Conservation (phyloP, 2,888 invertebrate genomes). For the Eilema sororculum region DNA sequence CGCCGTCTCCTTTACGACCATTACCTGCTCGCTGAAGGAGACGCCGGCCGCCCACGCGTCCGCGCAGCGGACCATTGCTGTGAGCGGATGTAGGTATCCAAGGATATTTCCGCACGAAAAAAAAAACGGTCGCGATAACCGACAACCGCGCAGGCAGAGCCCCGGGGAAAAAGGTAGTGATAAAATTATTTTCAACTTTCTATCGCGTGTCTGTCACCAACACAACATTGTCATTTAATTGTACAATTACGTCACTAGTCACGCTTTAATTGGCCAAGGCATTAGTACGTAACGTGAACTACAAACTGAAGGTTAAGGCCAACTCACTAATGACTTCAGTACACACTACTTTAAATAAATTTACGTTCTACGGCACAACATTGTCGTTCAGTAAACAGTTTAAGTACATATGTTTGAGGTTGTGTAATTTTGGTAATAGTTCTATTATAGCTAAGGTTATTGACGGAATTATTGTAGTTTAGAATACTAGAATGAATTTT, state of each 20-base stretch:
- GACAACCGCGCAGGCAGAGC: too few species aligned
- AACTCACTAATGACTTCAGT: conserved; percentile 32
- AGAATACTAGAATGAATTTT: too few species aligned
- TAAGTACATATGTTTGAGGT: conserved; percentile 29
- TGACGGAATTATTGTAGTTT: too few species aligned
- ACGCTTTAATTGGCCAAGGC: conserved; percentile 45
- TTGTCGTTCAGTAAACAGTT: conserved; percentile 33
- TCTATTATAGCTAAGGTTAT: neutral
- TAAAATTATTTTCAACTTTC: neutral
- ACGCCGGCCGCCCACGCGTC: too few species aligned
- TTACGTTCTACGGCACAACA: conserved; percentile 31
- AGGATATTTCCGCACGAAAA: too few species aligned
- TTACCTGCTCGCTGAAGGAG: too few species aligned
- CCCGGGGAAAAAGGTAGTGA: too few species aligned
- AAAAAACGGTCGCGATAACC: too few species aligned
- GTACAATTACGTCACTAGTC: conserved; percentile 29
- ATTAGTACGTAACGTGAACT: conserved; percentile 29
- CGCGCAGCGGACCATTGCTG: too few species aligned
- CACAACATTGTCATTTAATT: conserved; percentile 21
- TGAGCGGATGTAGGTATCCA: too few species aligned
- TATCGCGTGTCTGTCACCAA: conserved; percentile 31
- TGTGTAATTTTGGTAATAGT: conserved; percentile 10
- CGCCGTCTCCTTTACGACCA: too few species aligned
- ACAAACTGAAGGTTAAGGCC: conserved; percentile 38
- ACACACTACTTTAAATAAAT: conserved; percentile 23